Conservation (phyloP, 2,113 vertebrate species). For the Hippopotamus amphibius region DNA sequence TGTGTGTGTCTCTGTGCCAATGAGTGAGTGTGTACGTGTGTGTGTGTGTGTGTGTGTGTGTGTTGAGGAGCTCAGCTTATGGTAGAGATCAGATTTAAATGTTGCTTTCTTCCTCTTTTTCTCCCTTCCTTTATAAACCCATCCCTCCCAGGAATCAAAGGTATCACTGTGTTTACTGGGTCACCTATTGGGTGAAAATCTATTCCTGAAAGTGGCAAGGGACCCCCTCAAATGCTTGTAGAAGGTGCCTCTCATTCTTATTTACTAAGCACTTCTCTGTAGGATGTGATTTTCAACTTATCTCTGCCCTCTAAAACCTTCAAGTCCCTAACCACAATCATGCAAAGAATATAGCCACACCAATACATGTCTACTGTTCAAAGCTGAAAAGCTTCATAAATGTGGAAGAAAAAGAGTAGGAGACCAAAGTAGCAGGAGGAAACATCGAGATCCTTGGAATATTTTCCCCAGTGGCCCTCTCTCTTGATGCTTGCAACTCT, state of each 20-base stretch:
- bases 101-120: conserved; percentile 59
- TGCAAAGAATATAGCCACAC: not conserved
- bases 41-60: conserved; percentile 59
- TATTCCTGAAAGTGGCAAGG: not conserved
- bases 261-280: not conserved
- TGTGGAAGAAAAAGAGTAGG: not conserved
- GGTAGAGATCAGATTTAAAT: not conserved
- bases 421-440: not conserved
- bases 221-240: not conserved
- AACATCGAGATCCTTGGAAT: not conserved
- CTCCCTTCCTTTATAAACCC: conserved; percentile 25
- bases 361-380: not conserved
- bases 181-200: not conserved
- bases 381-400: not conserved
- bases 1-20: conserved; percentile 72
- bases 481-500: not conserved
- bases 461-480: not conserved
- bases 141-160: conserved; percentile 20
- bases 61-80: conserved; percentile 6
- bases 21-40: conserved; percentile 36
- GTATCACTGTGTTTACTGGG: not conserved
- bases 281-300: not conserved
- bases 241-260: not conserved
- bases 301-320: not conserved
- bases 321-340: not conserved